Percentiles rank a stretch among this genome's conserved stretches.
These are phyloP conservation scores for Hylaeus volcanicus DNA, from an alignment of 1,140 invertebrate genomes.

Conservation along the genomic window DNA sequence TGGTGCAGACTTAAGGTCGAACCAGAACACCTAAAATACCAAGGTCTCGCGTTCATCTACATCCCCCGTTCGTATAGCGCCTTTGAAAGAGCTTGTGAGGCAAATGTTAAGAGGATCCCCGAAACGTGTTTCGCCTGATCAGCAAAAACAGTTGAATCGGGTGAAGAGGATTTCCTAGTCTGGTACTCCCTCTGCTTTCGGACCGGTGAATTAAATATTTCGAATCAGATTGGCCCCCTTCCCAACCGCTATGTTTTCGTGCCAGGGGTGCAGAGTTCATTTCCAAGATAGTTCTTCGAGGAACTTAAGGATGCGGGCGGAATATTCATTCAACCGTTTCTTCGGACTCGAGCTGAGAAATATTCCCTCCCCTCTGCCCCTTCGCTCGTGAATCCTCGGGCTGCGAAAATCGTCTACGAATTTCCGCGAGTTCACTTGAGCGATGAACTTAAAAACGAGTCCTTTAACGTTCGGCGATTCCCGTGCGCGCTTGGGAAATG, in stretches of 20 bases:
- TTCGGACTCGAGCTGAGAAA: not conserved
- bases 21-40: no score
- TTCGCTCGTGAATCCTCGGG: not conserved
- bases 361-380: not conserved
- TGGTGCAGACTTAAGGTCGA: no score
- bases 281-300: not conserved
- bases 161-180: not conserved
- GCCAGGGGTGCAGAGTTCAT: not conserved
- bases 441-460: conserved; percentile 27
- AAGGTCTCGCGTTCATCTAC: no score
- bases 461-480: not conserved
- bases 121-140: no score
- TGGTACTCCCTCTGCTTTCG: not conserved
- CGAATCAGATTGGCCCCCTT: not conserved
- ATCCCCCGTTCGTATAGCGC: no score
- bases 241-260: not conserved
- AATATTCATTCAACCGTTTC: conserved; percentile 13
- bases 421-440: not conserved
- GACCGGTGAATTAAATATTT: not conserved
- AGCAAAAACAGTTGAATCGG: no score
- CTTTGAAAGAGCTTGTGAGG: no score
- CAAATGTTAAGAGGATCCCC: no score
- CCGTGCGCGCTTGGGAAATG: conserved; percentile 13
- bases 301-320: not conserved
- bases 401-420: conserved; percentile 6